Evolutionary conservation across 2,888 invertebrate species (phyloP), one percentile per base, ranked within the genome.

Genomic region (Cephus runcator): DNA sequence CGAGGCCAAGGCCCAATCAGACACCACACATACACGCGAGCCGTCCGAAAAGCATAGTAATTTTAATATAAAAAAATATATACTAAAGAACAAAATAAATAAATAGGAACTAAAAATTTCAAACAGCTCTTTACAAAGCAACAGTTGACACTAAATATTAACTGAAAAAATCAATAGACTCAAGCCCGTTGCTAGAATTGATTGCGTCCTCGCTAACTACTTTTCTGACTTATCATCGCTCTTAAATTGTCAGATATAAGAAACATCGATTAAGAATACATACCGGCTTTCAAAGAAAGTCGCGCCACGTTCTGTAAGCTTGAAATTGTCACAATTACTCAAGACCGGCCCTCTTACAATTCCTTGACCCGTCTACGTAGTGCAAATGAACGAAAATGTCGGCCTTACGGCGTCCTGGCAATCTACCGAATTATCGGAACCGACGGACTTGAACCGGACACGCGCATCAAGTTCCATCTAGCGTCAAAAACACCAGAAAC

Each of bases 351-450:
- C 34, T 30, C 11, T 23, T 71, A 15, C 0, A 15, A 71, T 71
- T 71, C 73, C 6, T 71, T 30, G 56, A 71, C 79, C 75, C 79
- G 79, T 79, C 78, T 79, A 75, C 75, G 83, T 81, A 78, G 77
- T 79, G 78, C 81, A 75, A 79, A 73, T 75, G 77, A 80, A 76
- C 56, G 81, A 83, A 83, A 83, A 83, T 83, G 83, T 83, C 83
- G 81, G 81, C 83, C 83, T 77, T 77, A 81, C 80, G 82, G 83
- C 83, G 83, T 83, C 83, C 79, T 56, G 56, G 56, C 6, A 6
- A 56, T 56, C 9, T 9, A 23, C 56, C 1, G 23, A 23, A 56
- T 56, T 3, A 56, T 9, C 9, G 56, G 56, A 56, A 56, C 40
- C 9, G 56, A 1, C 2, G 56, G 9, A 56, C 15, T 56, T 56